These are phyloP conservation scores for Zygothrica quintamaculata DNA, from an alignment of 2,888 invertebrate species.

Conservation along the genomic window DNA sequence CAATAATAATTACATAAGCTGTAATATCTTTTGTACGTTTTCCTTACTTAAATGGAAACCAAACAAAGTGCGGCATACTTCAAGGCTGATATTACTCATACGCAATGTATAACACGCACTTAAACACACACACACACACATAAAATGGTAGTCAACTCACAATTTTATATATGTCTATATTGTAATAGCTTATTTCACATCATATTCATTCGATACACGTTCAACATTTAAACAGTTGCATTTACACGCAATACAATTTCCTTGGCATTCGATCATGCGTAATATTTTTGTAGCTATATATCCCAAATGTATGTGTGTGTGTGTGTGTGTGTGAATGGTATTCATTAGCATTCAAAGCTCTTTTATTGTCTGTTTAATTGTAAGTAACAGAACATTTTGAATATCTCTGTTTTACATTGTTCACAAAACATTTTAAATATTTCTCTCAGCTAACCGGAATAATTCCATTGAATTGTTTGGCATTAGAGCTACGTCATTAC, in stretches of 20 bases:
- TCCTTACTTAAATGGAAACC: constrained; percentile 62
- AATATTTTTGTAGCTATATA: constrained; percentile 24
- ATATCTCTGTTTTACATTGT: constrained; percentile 22
- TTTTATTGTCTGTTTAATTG: constrained; percentile 9
- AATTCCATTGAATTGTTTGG: not conserved
- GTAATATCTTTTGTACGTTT: constrained; percentile 23
- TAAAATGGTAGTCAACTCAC: not conserved
- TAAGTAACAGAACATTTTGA: constrained; percentile 6
- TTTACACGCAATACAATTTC: constrained; percentile 49
- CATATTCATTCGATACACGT: constrained; percentile 62
- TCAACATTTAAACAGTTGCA: constrained; percentile 36
- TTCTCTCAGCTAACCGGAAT: constrained; percentile 8
- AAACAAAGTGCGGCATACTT: constrained; percentile 72
- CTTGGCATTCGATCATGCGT: constrained; percentile 40
- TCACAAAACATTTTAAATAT: constrained; percentile 16
- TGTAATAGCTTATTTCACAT: constrained; percentile 29
- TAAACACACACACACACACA: not conserved
- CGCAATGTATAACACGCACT: constrained; percentile 42
- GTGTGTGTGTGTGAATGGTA: constrained; percentile 3
- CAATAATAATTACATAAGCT: constrained; percentile 47
- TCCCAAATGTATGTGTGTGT: constrained; percentile 12
- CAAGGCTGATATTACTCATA: constrained; percentile 65
- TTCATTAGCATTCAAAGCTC: constrained; percentile 7
- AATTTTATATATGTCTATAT: constrained; percentile 12
- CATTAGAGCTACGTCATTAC: too few relatives aligned